Conservation (phyloP, 2,888 invertebrate genomes). For the Cataglyphis altisquamis region DNA sequence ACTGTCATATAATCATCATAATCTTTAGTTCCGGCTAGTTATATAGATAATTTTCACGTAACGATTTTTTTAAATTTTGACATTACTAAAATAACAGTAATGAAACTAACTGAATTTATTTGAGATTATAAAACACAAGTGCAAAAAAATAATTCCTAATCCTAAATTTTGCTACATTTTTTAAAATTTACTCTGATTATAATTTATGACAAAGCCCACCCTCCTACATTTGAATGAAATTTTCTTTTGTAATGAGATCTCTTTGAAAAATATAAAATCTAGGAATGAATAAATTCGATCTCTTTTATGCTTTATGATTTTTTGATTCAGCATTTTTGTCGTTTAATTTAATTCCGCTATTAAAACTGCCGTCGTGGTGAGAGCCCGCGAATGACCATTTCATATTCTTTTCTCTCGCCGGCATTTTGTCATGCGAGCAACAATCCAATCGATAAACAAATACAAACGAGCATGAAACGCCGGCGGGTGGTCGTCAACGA, state of each 20-base stretch:
- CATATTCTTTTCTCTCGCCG: conserved; percentile 41
- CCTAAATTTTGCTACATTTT: background rate
- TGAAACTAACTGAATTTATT: background rate
- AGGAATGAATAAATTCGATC: conserved; percentile 11
- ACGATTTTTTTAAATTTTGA: background rate
- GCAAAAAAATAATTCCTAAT: background rate
- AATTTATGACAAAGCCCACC: background rate
- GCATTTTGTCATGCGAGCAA: conserved; percentile 52
- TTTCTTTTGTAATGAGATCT: background rate
- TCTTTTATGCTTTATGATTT: conserved; percentile 32
- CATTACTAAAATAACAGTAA: background rate
- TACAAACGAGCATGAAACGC: conserved; percentile 45
- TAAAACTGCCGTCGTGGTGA: conserved; percentile 23
- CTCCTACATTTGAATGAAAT: background rate
- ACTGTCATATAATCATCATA: background rate
- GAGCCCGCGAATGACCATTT: conserved; percentile 32
- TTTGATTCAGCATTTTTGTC: conserved; percentile 11
- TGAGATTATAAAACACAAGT: background rate
- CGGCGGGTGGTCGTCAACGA: conserved; percentile 54
- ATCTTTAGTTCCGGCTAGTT: background rate
- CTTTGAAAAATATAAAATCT: conserved; percentile 5
- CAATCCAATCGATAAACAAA: conserved; percentile 57
- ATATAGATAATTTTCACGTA: background rate
- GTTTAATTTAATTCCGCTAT: conserved; percentile 46
- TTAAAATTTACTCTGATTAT: background rate